These are phyloP conservation scores for Drosophila sproati DNA, from an alignment of 1,140 invertebrate genomes.

Conservation along the genomic window DNA sequence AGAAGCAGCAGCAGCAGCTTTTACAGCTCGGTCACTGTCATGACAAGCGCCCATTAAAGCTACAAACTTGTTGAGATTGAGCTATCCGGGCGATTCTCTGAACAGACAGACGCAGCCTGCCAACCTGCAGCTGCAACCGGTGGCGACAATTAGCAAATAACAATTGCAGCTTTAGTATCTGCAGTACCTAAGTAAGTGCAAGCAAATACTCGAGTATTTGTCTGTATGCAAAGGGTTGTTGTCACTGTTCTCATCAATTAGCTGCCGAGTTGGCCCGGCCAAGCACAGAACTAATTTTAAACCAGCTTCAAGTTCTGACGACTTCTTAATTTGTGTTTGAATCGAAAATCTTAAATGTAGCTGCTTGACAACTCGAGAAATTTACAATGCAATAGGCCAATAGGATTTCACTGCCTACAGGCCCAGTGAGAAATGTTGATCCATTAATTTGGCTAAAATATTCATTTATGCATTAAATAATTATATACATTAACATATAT, in stretches of 20 bases:
- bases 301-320: background rate
- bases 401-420: constrained; percentile 57
- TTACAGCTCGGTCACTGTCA: constrained; percentile 53
- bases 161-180: constrained; percentile 34
- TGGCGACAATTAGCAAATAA: constrained; percentile 25
- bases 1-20: background rate
- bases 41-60: constrained; percentile 55
- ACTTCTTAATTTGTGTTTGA: constrained; percentile 3
- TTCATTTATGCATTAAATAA: constrained; percentile 50
- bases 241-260: constrained; percentile 34
- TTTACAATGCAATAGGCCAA: constrained; percentile 7
- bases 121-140: constrained; percentile 33
- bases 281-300: background rate
- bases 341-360: constrained; percentile 9
- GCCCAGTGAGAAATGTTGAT: constrained; percentile 24
- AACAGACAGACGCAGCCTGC: background rate
- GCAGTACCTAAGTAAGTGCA: constrained; percentile 60
- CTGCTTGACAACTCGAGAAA: background rate
- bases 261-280: constrained; percentile 21
- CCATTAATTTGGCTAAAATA: constrained; percentile 36
- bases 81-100: background rate
- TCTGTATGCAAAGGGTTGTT: constrained; percentile 2
- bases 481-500: constrained; percentile 37
- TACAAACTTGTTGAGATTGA: constrained; percentile 48
- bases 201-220: constrained; percentile 57